A percentile compares a stretch with the other conserved stretches of the same genome.
Conservation (phyloP, 2,797 vertebrate genomes). For the Danio jaintianensis region DNA sequence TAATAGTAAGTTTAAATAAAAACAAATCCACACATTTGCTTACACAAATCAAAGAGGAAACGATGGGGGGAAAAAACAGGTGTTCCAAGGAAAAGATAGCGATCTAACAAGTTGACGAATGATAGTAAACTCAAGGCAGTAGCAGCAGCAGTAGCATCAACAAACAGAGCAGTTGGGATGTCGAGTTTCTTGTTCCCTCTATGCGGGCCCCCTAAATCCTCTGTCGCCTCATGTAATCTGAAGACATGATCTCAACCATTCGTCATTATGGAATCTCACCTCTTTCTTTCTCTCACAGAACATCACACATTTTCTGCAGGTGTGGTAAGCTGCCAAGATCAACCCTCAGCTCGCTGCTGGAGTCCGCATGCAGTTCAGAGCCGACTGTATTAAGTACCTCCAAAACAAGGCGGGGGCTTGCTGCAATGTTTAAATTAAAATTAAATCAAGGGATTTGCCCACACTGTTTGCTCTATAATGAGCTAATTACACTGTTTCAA, state of each 20-base stretch:
- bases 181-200: conserved; percentile 59
- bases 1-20: neutral
- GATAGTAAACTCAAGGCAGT: conserved; percentile 15
- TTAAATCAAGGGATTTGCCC: neutral
- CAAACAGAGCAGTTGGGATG: conserved; percentile 39
- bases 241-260: conserved; percentile 38
- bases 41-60: neutral
- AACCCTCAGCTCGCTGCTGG: neutral
- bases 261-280: conserved; percentile 36
- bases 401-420: neutral
- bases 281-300: conserved; percentile 6
- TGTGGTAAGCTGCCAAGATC: neutral
- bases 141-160: conserved; percentile 27
- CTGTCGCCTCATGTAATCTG: neutral
- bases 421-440: neutral
- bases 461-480: neutral
- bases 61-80: conserved; percentile 28
- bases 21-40: neutral
- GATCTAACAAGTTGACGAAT: conserved; percentile 34
- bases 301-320: conserved; percentile 5
- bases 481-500: neutral
- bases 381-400: conserved; percentile 7
- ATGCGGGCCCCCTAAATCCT: conserved; percentile 12
- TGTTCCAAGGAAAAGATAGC: conserved; percentile 44
- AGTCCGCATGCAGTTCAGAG: conserved; percentile 5